Percentiles rank a stretch among this genome's conserved stretches.
phyloP scores from a whole-genome alignment of 2,797 vertebrate species.

The Sebastes flavidus region DNA sequence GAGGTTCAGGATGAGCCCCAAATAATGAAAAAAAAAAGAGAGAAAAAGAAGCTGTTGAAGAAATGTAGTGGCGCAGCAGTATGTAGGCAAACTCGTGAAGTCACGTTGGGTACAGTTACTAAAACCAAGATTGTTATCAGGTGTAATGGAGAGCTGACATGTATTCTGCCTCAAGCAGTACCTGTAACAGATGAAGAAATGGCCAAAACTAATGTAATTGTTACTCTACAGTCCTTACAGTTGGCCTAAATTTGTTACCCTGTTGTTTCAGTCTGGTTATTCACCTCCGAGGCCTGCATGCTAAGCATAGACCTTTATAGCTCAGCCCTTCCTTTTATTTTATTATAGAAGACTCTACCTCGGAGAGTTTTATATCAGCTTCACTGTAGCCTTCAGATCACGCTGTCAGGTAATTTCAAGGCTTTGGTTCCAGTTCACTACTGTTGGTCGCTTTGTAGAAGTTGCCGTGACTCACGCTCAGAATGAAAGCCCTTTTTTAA shows the following conservation, averaged over 20 bases:
- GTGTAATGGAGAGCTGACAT: not conserved
- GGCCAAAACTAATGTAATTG: not conserved
- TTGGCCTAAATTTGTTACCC: not conserved
- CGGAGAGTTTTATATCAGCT: conserved; percentile 8
- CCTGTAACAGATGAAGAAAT: not conserved
- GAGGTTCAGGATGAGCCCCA: conserved; percentile 6
- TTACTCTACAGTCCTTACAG: not conserved
- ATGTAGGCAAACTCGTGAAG: not conserved
- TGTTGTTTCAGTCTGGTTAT: conserved; percentile 5
- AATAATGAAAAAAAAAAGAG: conserved; percentile 4
- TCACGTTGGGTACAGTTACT: not conserved
- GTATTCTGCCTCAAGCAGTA: not conserved
- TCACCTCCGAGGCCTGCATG: not conserved
- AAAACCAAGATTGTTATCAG: conserved; percentile 15
- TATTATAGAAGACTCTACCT: not conserved
- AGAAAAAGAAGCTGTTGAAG: not conserved
- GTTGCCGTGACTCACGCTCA: not conserved
- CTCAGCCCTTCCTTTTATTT: not conserved
- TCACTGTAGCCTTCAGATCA: conserved; percentile 7
- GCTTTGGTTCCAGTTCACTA: not conserved
- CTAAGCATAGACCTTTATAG: not conserved
- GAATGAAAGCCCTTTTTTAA: not conserved
- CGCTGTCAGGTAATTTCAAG: conserved; percentile 5
- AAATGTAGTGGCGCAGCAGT: not conserved
- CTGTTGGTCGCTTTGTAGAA: not conserved